Base-by-base conservation (phyloP, 2,888 invertebrate species). In the Cenopis cana region DNA sequence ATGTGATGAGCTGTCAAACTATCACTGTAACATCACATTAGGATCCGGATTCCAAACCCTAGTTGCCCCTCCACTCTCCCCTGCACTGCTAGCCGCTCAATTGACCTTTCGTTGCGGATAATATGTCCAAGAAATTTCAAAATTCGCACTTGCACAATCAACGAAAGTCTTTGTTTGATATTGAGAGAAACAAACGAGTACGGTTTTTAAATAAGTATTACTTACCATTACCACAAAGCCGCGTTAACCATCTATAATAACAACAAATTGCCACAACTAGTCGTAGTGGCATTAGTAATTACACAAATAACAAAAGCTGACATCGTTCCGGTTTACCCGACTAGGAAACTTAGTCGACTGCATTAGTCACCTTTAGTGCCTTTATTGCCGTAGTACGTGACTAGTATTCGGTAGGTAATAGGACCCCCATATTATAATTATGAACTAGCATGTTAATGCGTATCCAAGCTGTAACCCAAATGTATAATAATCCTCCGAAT, bases 241-340 rank as follows among this genome's bases (percentile, higher is more conserved):
- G 33, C 33, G 6, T 20, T 60, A 20, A 6, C 29, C 12, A 50
- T 57, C 41, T 29, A 69, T 57, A 57, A n/a, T 12, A 8, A 38
- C 69, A 20, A 57, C 24, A 20, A 65, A 59, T 56, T 57, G 24
- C 36, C 12, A n/a, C 59, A 49, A 50, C 41, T 29, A 50, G 46
- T 68, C 17, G 17, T 52, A 36, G 65, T 41, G 59, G 65, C 54
- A 52, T 57, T 59, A 65, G 57, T 33, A 70, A 60, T 66, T 60
- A 66, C 69, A 52, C 57, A 65, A 69, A 64, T 57, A 69, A 70
- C 70, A 60, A 33, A 46, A 36, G 65, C 65, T 49, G 70, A 70
- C 70, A 70, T 66, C n/a, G 54, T 60, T 65, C 52, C 56, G 65
- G 69, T 59, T 64, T 38, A 50, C 56, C 49, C 64, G 6, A 65